Conservation (phyloP, 1,140 invertebrate genomes). For the Sitodiplosis mosellana region DNA sequence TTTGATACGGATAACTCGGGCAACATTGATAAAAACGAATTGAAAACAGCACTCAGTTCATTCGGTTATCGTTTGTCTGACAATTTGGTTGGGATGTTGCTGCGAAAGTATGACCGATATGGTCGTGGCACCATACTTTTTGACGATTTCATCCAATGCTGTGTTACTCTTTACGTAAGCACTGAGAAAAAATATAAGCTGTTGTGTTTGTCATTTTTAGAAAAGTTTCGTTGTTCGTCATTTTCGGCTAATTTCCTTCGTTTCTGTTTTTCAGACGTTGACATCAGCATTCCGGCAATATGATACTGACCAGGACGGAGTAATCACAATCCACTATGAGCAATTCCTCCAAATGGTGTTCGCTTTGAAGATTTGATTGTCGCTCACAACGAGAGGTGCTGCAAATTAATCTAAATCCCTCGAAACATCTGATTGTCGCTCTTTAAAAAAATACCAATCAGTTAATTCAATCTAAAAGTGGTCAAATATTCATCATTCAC, state of each 20-base stretch:
- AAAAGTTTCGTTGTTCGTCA: too few relatives aligned
- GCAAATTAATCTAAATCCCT: too few relatives aligned
- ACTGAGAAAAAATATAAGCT: too few relatives aligned
- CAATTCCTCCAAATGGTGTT: constrained; percentile 94
- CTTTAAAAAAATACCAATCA: too few relatives aligned
- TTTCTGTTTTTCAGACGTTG: constrained; percentile 48
- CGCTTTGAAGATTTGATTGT: constrained; percentile 65
- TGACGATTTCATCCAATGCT: constrained; percentile 98
- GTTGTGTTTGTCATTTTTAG: too few relatives aligned
- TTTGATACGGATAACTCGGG: constrained; percentile 92
- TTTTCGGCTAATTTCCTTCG: too few relatives aligned
- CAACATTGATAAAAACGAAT: constrained; percentile 82
- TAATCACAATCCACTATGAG: constrained; percentile 93
- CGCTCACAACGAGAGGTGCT: too few relatives aligned
- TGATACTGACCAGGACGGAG: constrained; percentile 87
- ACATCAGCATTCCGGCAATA: constrained; percentile 74
- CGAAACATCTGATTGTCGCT: too few relatives aligned
- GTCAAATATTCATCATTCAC: too few relatives aligned
- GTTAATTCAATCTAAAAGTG: too few relatives aligned
- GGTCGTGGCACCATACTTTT: constrained; percentile 84
- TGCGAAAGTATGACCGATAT: constrained; percentile 86
- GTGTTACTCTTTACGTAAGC: constrained; percentile 82
- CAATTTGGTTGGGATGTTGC: constrained; percentile 56
- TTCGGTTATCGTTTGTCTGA: constrained; percentile 92
- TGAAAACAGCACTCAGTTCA: constrained; percentile 72